Conservation (phyloP, 2,113 vertebrate species). For the Terrapene triunguis region DNA sequence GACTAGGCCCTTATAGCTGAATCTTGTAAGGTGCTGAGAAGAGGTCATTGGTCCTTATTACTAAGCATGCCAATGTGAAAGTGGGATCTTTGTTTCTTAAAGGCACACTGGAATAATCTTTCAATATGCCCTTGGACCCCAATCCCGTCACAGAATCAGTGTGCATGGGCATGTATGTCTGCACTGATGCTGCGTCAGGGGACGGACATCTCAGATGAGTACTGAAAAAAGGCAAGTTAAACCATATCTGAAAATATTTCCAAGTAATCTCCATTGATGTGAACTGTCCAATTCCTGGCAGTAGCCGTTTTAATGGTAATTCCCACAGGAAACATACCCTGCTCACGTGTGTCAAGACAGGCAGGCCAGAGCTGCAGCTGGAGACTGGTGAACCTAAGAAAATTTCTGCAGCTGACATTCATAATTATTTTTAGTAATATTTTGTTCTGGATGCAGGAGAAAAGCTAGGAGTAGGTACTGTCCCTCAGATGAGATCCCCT, state of each 20-base stretch:
- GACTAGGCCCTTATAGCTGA: conserved; percentile 39
- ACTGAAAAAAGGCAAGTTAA: background rate
- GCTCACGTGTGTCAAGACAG: background rate
- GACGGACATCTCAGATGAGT: background rate
- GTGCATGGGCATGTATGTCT: background rate
- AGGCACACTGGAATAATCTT: background rate
- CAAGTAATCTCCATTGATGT: background rate
- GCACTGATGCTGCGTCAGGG: background rate
- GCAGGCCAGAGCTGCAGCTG: background rate
- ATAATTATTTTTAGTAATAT: background rate
- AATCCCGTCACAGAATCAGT: background rate
- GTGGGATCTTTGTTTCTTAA: background rate
- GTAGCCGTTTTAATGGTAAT: rapidly evolving
- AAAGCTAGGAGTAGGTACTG: background rate
- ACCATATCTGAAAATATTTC: background rate
- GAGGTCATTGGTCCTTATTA: conserved; percentile 46
- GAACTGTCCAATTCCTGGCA: background rate
- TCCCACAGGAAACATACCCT: background rate
- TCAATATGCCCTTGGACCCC: background rate
- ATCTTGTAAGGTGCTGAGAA: conserved; percentile 49
- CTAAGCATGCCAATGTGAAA: conserved; percentile 12
- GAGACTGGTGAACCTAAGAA: background rate
- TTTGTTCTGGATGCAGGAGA: background rate
- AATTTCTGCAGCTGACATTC: background rate
- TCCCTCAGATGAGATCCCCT: rapidly evolving